These are phyloP conservation scores for Passer montanus DNA, from an alignment of 2,113 vertebrate species.

Conservation along the genomic window DNA sequence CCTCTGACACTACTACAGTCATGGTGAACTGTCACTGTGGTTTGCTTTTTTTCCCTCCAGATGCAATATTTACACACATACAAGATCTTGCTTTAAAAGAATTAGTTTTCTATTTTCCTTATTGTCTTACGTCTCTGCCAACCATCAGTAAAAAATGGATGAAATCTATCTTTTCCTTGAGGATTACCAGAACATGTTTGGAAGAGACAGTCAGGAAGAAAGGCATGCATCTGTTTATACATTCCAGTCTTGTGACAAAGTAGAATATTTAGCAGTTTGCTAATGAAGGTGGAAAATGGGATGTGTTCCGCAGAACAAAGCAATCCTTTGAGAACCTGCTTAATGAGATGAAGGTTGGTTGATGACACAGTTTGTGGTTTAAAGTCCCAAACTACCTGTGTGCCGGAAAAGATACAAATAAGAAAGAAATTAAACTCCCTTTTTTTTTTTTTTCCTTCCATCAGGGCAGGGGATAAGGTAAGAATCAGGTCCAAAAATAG, in stretches of 20 bases:
- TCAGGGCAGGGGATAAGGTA: neutral
- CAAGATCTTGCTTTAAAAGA: neutral
- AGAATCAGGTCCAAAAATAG: neutral
- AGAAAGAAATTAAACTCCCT: neutral
- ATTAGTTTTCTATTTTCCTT: neutral
- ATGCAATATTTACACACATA: neutral
- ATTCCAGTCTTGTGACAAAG: conserved; percentile 10
- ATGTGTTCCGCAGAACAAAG: neutral
- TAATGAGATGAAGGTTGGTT: conserved; percentile 21
- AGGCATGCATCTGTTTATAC: neutral
- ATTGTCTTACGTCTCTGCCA: neutral
- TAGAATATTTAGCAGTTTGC: conserved; percentile 35
- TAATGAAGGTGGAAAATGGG: conserved; percentile 20
- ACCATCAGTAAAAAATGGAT: neutral
- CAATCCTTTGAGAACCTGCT: conserved; percentile 18
- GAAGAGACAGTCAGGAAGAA: neutral
- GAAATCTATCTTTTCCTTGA: neutral
- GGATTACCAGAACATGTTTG: neutral
- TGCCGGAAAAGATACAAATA: neutral
- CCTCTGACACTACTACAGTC: neutral
- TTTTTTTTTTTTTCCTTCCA: too few species aligned
- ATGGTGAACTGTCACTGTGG: neutral
- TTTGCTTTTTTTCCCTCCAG: neutral
- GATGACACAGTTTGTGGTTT: neutral
- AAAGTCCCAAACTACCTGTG: neutral